Evolutionary conservation across 1,140 invertebrate genomes (phyloP).

Genomic region (Matsumurasca onukii): DNA sequence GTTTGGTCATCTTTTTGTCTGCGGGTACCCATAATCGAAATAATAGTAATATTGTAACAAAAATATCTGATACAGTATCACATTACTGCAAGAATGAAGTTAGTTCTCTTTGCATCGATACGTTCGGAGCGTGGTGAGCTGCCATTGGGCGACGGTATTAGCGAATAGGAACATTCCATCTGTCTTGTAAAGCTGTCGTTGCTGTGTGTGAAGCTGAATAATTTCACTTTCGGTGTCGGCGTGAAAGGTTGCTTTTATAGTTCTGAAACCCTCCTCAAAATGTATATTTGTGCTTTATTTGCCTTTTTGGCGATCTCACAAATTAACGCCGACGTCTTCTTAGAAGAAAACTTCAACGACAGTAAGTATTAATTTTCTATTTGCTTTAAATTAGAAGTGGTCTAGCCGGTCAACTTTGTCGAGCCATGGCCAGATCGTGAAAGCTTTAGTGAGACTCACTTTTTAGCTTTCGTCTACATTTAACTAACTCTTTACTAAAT

Average conservation of each 20-base stretch:
- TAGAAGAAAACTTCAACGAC: conserved; percentile 38
- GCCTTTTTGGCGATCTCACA: conserved; percentile 29
- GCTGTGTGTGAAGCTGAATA: conserved; percentile 12
- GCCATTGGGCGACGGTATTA: conserved; percentile 35
- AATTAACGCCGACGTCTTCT: conserved; percentile 36
- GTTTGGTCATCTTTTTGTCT: no score
- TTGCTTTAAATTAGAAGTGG: no score
- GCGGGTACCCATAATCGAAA: no score
- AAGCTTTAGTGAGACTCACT: no score
- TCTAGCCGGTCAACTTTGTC: no score
- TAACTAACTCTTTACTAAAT: no score
- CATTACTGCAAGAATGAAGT: no score
- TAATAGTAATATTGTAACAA: no score
- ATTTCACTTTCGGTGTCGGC: conserved; percentile 18
- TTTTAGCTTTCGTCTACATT: no score
- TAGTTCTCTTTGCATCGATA: no score
- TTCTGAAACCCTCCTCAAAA: neutral
- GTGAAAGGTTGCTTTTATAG: conserved; percentile 18
- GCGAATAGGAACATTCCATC: conserved; percentile 42
- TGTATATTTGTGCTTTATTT: conserved; percentile 22
- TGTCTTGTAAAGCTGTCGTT: conserved; percentile 36
- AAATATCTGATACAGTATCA: no score
- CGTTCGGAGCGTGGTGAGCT: conserved; percentile 37
- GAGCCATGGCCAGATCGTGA: no score
- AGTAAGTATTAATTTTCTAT: conserved; percentile 34